Conservation (phyloP, 1,140 invertebrate genomes). For the Aphis gossypii region DNA sequence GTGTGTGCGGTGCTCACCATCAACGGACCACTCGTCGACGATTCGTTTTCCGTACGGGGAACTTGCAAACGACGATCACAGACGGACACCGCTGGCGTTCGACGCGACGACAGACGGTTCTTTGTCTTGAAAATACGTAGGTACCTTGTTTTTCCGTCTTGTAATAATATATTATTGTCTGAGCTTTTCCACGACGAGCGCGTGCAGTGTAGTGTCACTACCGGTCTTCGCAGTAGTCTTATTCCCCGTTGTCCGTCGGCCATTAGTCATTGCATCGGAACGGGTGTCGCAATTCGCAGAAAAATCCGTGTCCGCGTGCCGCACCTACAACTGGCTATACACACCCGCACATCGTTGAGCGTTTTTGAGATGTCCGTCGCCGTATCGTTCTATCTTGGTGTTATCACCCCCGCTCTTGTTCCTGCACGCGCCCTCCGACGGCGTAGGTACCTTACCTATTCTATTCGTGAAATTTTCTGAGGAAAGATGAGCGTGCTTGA, state of each 20-base stretch:
- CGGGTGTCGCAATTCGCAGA: not conserved
- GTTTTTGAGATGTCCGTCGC: not conserved
- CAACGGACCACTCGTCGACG: not conserved
- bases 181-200: not conserved
- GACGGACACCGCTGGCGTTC: not conserved
- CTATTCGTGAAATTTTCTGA: not conserved
- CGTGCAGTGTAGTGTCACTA: not conserved
- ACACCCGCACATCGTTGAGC: not conserved
- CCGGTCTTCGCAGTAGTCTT: not conserved
- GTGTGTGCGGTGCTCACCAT: not conserved
- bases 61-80: not conserved
- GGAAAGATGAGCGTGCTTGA: not conserved
- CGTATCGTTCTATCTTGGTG: not conserved
- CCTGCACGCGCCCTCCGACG: not conserved
- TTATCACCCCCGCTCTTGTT: not conserved
- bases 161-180: not conserved
- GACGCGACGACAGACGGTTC: not conserved
- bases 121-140: not conserved
- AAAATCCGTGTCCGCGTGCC: not conserved
- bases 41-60: not conserved
- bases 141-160: not conserved
- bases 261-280: not conserved
- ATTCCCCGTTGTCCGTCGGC: not conserved
- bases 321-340: not conserved
- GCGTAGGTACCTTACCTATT: not conserved